Evolutionary conservation across 2,113 vertebrate species (phyloP), one percentile per base, ranked within the genome.

Genomic region (Pristiophorus japonicus): DNA sequence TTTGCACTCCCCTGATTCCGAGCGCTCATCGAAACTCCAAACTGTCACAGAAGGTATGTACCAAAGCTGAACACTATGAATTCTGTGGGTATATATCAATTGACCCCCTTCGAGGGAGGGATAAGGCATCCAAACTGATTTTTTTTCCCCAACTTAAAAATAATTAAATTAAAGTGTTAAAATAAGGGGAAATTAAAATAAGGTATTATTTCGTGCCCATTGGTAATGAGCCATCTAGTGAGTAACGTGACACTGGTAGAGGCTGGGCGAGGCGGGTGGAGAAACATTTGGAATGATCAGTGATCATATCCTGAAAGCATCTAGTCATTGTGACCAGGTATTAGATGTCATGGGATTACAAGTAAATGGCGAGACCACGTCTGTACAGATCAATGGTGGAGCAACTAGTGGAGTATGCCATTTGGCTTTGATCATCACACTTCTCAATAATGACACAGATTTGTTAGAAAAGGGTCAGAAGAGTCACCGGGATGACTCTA

Each of bases 1-100:
- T 7, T 98, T 99, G n/a, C 99, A 99, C 96, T 99, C 99, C 96
- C 99, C 99, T 2, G 99, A 99, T 96, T 99, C 99, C 0, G 99
- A 99, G 96, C 98, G 99, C 63, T 99, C 99, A 96, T 98, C 98
- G 97, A 99, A 99, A 97, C 98, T 99, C 91, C 99, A 99, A 95
- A 99, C 99, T 0, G 99, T 99, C 96, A 98, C 98, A 55, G 99
- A 99, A 98, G 99, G 99, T 99, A 97, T 96, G 96, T 96, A 87
- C 45, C 6, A 81, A 81, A 38, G 4, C 75, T 42, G 14, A 81
- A 38, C 38, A n/a, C n/a, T n/a, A n/a, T n/a, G n/a, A n/a, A n/a
- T n/a, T 42, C n/a, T 42, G 42, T 42, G 24, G 11, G 24, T 27
- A 27, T 27, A 70, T 27, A 70, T 70, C 67, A 70, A 1, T 81